A percentile compares a stretch with the other conserved stretches of the same genome.
phyloP scores from a whole-genome alignment of 2,797 vertebrate species.

The Ctenopoma multispine region DNA sequence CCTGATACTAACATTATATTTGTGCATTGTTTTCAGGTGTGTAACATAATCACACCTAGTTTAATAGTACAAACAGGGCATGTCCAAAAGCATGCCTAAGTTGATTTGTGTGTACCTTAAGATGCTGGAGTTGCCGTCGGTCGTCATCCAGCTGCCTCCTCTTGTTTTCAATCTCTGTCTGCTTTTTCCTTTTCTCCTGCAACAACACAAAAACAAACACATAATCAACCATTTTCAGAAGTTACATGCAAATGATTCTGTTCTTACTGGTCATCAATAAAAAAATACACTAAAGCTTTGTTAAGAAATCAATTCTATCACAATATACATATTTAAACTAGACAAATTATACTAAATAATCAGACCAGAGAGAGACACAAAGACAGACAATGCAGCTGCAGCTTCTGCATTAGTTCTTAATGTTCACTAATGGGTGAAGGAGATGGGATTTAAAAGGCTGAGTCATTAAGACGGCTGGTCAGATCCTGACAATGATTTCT shows the following conservation, averaged over 20 bases:
- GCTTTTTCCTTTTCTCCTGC: constrained; percentile 94
- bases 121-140: constrained; percentile 93
- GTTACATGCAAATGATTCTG: neutral
- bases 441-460: constrained; percentile 73
- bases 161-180: constrained; percentile 94
- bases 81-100: neutral
- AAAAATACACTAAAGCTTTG: neutral
- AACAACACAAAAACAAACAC: constrained; percentile 28
- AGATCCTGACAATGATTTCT: constrained; percentile 61
- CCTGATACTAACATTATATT: neutral
- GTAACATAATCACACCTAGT: neutral
- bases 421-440: constrained; percentile 65
- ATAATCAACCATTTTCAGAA: neutral
- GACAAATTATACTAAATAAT: neutral
- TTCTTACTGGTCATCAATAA: neutral
- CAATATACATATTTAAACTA: neutral
- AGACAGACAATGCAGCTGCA: constrained; percentile 27
- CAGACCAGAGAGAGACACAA: neutral
- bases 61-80: neutral
- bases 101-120: constrained; percentile 86
- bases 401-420: constrained; percentile 54
- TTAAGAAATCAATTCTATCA: neutral
- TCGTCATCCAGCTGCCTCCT: constrained; percentile 95
- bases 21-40: neutral
- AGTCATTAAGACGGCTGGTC: constrained; percentile 62